Conservation (phyloP, 2,797 vertebrate genomes). For the Protosalanx chinensis region DNA sequence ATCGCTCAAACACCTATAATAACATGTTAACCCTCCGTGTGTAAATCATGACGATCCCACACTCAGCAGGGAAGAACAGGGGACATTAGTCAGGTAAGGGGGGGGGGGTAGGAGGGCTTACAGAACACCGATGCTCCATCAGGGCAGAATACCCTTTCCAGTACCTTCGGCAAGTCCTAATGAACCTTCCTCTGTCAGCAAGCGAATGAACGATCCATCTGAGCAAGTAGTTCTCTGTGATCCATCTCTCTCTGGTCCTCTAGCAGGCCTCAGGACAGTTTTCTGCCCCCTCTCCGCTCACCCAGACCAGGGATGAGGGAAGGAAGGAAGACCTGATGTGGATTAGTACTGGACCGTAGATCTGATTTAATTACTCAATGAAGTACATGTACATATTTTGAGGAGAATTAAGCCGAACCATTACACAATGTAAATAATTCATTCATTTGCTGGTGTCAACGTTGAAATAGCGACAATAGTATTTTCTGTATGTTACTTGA, state of each 20-base stretch:
- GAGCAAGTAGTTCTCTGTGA: constrained; percentile 32
- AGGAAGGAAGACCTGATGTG: background rate
- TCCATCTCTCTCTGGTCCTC: constrained; percentile 43
- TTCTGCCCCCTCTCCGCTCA: constrained; percentile 33
- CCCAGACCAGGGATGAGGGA: constrained; percentile 31
- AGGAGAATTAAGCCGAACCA: background rate
- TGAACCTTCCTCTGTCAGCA: constrained; percentile 49
- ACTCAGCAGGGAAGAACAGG: constrained; percentile 29
- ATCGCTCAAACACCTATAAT: constrained; percentile 19
- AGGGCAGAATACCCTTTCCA: constrained; percentile 24
- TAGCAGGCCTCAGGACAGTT: constrained; percentile 9
- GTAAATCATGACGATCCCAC: constrained; percentile 11
- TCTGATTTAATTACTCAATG: constrained; percentile 23
- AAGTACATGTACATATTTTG: background rate
- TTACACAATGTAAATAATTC: too few relatives aligned
- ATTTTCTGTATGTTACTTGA: background rate
- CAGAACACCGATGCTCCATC: background rate
- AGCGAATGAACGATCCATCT: constrained; percentile 54
- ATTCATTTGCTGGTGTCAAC: constrained; percentile 1
- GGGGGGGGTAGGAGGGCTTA: constrained; percentile 5
- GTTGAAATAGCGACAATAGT: background rate
- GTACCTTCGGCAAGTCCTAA: constrained; percentile 46
- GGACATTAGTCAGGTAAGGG: constrained; percentile 39
- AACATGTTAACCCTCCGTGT: background rate
- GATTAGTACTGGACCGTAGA: constrained; percentile 17